Percentiles rank a stretch among this genome's conserved stretches.
Conservation (phyloP, 2,797 vertebrate species). For the Diglossa cyanea region DNA sequence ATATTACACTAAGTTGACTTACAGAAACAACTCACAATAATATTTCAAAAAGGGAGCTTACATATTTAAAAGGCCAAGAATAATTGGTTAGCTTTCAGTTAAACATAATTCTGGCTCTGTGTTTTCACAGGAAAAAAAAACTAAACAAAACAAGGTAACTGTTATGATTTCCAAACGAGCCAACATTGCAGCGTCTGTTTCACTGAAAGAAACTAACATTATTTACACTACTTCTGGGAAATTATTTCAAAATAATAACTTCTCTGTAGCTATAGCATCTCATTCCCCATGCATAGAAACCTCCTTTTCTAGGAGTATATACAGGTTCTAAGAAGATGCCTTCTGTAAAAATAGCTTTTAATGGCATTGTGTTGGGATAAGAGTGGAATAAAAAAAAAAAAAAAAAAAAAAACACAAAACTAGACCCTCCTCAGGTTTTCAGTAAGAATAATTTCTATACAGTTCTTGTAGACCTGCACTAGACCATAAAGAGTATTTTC, state of each 20-base stretch:
- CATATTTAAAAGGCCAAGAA: neutral
- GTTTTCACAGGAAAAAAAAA: neutral
- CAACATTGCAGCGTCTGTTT: neutral
- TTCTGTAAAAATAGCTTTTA: neutral
- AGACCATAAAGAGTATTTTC: neutral
- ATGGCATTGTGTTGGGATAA: neutral
- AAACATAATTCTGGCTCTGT: neutral
- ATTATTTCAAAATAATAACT: slow-evolving; percentile 8
- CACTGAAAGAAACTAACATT: neutral
- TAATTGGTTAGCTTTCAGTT: neutral
- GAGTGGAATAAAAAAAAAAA: rapidly evolving
- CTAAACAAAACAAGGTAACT: neutral
- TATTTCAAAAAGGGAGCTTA: neutral
- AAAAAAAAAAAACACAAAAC: neutral
- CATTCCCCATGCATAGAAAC: neutral
- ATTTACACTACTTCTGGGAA: neutral
- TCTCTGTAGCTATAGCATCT: neutral
- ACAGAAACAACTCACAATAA: neutral
- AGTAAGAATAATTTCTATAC: neutral
- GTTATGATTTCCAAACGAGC: neutral
- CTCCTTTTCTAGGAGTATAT: neutral
- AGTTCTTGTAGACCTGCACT: neutral
- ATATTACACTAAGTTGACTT: neutral
- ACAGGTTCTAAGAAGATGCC: neutral
- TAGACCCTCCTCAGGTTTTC: neutral